These are phyloP conservation scores for Oryzias celebensis DNA, from an alignment of 2,113 vertebrate species.

Conservation along the genomic window DNA sequence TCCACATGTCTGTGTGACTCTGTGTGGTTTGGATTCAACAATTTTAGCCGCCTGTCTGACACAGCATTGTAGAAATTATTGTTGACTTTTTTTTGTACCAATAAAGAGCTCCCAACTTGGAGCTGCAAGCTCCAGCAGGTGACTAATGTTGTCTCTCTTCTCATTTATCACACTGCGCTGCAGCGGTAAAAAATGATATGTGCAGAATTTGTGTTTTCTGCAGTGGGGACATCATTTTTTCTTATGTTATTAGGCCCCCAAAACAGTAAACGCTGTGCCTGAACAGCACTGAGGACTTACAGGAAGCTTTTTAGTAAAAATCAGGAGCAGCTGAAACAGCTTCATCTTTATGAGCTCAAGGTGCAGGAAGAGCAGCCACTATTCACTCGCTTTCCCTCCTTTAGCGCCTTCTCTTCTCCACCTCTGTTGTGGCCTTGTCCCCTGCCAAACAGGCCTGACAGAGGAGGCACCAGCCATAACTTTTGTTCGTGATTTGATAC, in stretches of 20 bases:
- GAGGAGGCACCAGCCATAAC: slow-evolving; percentile 42
- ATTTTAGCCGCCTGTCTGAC: slow-evolving; percentile 11
- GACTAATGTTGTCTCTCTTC: slow-evolving; percentile 18
- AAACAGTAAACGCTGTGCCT: neutral
- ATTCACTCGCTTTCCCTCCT: slow-evolving; percentile 41
- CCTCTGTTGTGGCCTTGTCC: slow-evolving; percentile 28
- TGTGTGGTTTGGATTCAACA: slow-evolving; percentile 11
- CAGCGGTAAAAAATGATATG: slow-evolving; percentile 29
- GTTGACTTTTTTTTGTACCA: slow-evolving; percentile 10
- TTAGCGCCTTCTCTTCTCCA: slow-evolving; percentile 10
- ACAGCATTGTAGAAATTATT: slow-evolving; percentile 11
- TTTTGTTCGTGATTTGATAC: slow-evolving; percentile 41
- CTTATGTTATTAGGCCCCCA: slow-evolving; percentile 4
- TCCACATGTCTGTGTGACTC: slow-evolving; percentile 36
- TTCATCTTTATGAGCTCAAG: slow-evolving; percentile 29
- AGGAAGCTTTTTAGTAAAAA: slow-evolving; percentile 29
- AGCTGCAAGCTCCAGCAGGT: slow-evolving; percentile 14
- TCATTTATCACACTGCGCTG: slow-evolving; percentile 27
- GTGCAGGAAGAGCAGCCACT: slow-evolving; percentile 42
- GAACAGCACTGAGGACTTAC: neutral
- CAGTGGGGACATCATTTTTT: neutral
- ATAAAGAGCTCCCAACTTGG: slow-evolving; percentile 18
- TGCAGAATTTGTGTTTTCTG: slow-evolving; percentile 6
- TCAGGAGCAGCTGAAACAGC: slow-evolving; percentile 32
- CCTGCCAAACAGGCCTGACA: slow-evolving; percentile 39